Base-by-base conservation (phyloP, 1,140 invertebrate genomes). In the Bombus polaris region DNA sequence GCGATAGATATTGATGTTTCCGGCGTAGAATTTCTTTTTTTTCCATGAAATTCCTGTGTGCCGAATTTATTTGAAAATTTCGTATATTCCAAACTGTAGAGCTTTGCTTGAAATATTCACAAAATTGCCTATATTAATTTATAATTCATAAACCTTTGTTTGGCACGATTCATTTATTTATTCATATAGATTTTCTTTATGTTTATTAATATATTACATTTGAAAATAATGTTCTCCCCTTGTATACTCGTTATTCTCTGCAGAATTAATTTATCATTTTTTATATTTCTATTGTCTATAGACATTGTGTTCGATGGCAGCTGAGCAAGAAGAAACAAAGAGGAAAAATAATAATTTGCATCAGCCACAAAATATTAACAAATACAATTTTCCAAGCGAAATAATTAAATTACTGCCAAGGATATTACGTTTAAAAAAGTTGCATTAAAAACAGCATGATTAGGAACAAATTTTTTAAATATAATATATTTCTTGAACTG, bases 1-100 rank as follows among this genome's bases (percentile, higher is more conserved):
- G 89, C 75, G 79, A 73, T 65, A 83, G 59, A 87, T 68, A 37
- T 18, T n/a, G 39, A 53, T 71, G 37, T 44, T 32, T 28, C 71
- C n/a, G 25, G 6, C 2, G 8, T 18, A 73, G 13, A n/a, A 71
- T 71, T 71, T 71, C 37, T 44, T n/a, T 9, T n/a, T 42, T 44
- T 44, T 10, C n/a, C 25, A 13, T n/a, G 5, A 25, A 10, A 74
- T 25, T 35, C 10, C 15, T 44, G 22, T 44, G 39, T 81, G 70
- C 39, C 80, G 80, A 62, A 81, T 74, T 32, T 28, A 2, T 47
- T 71, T n/a, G 35, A 72, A 71, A 81, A 47, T 47, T 57, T 78
- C 37, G 32, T 5, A 47, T 68, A 13, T 42, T 42, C 25, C 10
- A 37, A 77, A 39, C 13, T 37, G 0, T 6, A 3, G 3, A 13